Percentiles rank a stretch among this genome's conserved stretches.
phyloP scores from a whole-genome alignment of 2,888 invertebrate species.

The Dioctria rufipes region DNA sequence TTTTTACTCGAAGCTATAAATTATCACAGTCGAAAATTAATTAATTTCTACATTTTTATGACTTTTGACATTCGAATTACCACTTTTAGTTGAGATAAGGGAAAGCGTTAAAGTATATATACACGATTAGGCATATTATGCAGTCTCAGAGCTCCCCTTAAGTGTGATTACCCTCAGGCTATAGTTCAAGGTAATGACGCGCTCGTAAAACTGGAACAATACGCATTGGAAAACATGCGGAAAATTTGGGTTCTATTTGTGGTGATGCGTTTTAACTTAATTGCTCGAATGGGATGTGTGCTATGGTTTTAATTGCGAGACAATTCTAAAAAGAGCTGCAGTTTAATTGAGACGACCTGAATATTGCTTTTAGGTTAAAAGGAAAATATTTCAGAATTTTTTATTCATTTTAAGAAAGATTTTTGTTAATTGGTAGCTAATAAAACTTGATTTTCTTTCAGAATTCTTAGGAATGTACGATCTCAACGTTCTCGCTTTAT shows the following conservation, averaged over 20 bases:
- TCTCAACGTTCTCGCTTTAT: no score
- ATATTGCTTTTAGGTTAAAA: no score
- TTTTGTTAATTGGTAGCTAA: no score
- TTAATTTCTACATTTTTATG: slow-evolving; percentile 2
- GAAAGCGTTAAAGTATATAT: neutral
- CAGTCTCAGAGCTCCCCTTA: neutral
- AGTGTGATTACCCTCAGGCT: neutral
- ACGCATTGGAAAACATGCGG: neutral
- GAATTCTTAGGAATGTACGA: no score
- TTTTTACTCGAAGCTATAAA: neutral
- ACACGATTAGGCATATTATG: no score
- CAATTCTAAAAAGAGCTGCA: neutral
- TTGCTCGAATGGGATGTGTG: neutral
- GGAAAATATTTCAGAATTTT: no score
- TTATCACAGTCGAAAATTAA: neutral
- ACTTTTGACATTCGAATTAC: neutral
- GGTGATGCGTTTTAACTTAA: neutral
- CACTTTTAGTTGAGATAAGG: neutral
- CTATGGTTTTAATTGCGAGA: neutral
- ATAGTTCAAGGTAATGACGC: neutral
- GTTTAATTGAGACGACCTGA: no score
- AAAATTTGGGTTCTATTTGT: neutral
- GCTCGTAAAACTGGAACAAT: neutral
- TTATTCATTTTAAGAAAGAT: no score
- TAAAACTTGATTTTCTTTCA: no score